phyloP scores from a whole-genome alignment of 2,113 vertebrate species.

The Laticauda colubrina region DNA sequence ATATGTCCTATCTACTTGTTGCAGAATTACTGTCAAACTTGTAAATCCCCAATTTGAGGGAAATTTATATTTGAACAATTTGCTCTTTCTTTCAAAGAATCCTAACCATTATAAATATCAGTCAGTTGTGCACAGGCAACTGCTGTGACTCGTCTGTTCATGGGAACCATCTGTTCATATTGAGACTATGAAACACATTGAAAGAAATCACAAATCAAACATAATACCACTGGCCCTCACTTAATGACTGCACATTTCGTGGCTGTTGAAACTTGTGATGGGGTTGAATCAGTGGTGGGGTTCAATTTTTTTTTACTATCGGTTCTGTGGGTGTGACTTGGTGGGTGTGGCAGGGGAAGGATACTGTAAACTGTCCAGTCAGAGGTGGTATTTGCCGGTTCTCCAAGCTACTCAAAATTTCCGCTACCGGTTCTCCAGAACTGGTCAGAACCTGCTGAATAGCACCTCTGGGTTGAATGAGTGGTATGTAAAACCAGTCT shows the following conservation, averaged over 20 bases:
- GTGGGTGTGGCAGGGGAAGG: too few relatives aligned
- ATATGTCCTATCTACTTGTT: background rate
- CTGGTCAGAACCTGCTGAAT: too few relatives aligned
- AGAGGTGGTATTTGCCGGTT: too few relatives aligned
- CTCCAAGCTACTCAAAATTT: too few relatives aligned
- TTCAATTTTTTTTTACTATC: too few relatives aligned
- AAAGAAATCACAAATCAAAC: background rate
- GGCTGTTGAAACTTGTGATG: background rate
- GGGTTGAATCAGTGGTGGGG: background rate
- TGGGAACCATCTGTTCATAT: background rate
- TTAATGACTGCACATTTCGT: background rate
- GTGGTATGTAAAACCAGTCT: background rate
- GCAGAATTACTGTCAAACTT: background rate
- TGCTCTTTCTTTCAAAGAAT: slow-evolving; percentile 42
- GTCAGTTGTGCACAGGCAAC: background rate
- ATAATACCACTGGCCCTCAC: background rate
- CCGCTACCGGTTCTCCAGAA: too few relatives aligned
- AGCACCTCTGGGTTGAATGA: background rate
- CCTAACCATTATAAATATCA: slow-evolving; percentile 12
- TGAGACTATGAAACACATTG: background rate
- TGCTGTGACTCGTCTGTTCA: background rate
- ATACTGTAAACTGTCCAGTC: too few relatives aligned
- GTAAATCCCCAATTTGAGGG: slow-evolving; percentile 1
- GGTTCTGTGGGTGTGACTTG: too few relatives aligned
- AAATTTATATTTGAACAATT: slow-evolving; percentile 27